Conservation (phyloP, 1,140 invertebrate genomes). For the Drosophila busckii region DNA sequence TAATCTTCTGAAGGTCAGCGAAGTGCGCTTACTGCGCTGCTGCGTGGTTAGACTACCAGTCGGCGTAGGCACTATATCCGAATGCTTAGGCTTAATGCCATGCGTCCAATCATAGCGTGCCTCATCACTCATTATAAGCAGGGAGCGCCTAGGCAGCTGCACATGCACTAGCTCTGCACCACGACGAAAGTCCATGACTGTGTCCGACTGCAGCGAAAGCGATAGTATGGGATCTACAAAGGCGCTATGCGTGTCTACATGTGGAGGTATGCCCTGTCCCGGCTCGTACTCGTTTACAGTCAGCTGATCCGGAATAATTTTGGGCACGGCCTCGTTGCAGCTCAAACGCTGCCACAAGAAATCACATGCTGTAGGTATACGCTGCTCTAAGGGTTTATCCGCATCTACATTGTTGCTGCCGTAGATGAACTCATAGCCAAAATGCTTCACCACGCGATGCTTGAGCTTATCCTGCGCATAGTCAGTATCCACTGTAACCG, state of each 20-base stretch:
- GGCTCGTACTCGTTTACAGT: constrained; percentile 95
- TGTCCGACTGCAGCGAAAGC: constrained; percentile 90
- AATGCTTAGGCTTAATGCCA: constrained; percentile 91
- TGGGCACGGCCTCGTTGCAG: constrained; percentile 63
- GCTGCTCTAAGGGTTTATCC: constrained; percentile 82
- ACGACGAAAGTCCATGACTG: constrained; percentile 93
- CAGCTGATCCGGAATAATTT: constrained; percentile 86
- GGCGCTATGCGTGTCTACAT: constrained; percentile 96
- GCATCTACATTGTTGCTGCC: constrained; percentile 92
- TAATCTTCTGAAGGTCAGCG: constrained; percentile 92
- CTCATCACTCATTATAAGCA: constrained; percentile 91
- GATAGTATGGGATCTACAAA: constrained; percentile 94
- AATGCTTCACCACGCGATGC: constrained; percentile 94
- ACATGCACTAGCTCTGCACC: constrained; percentile 82
- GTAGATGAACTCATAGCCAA: constrained; percentile 96
- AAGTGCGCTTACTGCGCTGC: constrained; percentile 84
- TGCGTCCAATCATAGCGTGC: constrained; percentile 91
- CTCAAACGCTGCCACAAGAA: constrained; percentile 84
- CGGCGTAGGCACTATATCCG: constrained; percentile 82
- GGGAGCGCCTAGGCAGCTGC: constrained; percentile 86
- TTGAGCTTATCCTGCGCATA: constrained; percentile 83
- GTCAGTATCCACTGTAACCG: constrained; percentile 79
- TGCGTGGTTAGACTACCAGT: constrained; percentile 78
- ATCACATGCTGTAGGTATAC: constrained; percentile 86
- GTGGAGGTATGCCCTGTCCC: constrained; percentile 96